Evolutionary conservation across 30 jellyfish, hydroid and myxozoan species (phyloP).

Genomic region (Aurelia sp.): DNA sequence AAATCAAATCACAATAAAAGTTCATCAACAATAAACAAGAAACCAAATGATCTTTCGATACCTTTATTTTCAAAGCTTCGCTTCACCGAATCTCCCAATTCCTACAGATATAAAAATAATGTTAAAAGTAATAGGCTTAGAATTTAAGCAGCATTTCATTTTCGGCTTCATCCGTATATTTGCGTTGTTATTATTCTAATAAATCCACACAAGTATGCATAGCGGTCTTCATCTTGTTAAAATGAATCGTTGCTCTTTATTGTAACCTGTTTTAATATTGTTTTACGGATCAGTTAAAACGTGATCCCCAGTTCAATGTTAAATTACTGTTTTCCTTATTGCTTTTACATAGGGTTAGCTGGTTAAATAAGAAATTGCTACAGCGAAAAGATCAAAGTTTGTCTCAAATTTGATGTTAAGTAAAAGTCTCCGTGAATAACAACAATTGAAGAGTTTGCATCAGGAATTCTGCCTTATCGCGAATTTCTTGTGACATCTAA

Average conservation of each 20-base stretch:
- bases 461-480: too few relatives aligned
- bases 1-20: not conserved
- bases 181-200: not conserved
- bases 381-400: too few relatives aligned
- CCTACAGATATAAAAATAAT: slow-evolving; percentile 16
- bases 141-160: not conserved
- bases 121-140: not conserved
- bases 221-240: slow-evolving; percentile 23
- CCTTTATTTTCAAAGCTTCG: slow-evolving; percentile 28
- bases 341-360: too few relatives aligned
- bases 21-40: not conserved
- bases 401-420: too few relatives aligned
- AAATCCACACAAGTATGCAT: slow-evolving; percentile 13
- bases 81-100: slow-evolving; percentile 17
- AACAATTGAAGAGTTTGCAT: too few relatives aligned
- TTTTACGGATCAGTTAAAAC: too few relatives aligned
- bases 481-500: too few relatives aligned
- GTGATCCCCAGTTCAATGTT: too few relatives aligned
- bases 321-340: too few relatives aligned
- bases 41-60: slow-evolving; percentile 2
- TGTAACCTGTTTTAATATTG: not conserved
- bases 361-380: too few relatives aligned
- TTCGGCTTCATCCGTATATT: slow-evolving; percentile 1
- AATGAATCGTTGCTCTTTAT: not conserved
- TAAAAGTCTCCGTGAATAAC: too few relatives aligned